Base-by-base conservation (phyloP, 2,888 invertebrate species). In the Belgica antarctica region DNA sequence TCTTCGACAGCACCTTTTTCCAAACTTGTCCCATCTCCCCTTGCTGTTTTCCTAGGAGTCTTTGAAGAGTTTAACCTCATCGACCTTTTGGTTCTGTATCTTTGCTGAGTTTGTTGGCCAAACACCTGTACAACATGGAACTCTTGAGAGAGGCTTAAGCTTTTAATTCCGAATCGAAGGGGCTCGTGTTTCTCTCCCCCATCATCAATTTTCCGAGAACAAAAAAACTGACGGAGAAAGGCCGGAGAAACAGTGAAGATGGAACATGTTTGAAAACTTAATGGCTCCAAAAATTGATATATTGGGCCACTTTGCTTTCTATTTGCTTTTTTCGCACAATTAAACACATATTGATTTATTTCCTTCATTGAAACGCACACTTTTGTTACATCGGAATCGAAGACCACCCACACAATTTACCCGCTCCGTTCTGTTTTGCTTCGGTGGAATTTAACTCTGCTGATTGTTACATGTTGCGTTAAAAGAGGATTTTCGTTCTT, bases 221-320 rank as follows among this genome's bases (percentile, higher is more conserved):
- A 12, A 25, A 12, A 27, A 25, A 59, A 59, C 12, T 12, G n/a
- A n/a, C n/a, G n/a, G n/a, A n/a, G n/a, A n/a, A n/a, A n/a, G n/a
- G n/a, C n/a, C n/a, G 15, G 12, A 10, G 62, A 62, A 27, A 62
- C 31, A 62, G 2, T 15, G 36, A 47, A 52, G 59, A 59, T 59
- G 25, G n/a, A 46, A 47, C 46, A 47, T 65, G 65, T 65, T 65
- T 65, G 65, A 65, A 65, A 65, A 65, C 19, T 41, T 65, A 65
- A 65, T 65, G 65, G 65, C 47, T 65, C 65, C 25, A 65, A 65
- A 65, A 65, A 47, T 65, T 65, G 65, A 65, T 65, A 34, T 63
- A 65, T 65, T 65, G 28, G 47, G 47, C 46, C 63, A 24, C 63
- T 59, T 27, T 27, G 27, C 15, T 65, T 65, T 47, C 24, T 46